phyloP scores from a whole-genome alignment of 2,888 invertebrate genomes.

The Bellardia bayeri region DNA sequence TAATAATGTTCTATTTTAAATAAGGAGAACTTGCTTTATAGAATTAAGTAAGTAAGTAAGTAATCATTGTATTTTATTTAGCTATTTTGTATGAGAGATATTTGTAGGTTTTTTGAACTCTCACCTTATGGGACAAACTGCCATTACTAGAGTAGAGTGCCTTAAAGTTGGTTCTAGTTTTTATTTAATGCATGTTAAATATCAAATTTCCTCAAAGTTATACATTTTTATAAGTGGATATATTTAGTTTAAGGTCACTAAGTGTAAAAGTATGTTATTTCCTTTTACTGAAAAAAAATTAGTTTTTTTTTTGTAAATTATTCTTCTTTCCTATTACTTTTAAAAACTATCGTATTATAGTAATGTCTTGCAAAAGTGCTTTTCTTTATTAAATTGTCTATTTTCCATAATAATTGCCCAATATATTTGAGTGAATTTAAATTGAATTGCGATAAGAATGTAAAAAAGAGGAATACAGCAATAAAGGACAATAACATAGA shows the following conservation, averaged over 20 bases:
- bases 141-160: no score
- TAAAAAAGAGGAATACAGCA: background rate
- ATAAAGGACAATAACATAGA: constrained; percentile 1
- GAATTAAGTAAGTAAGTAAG: no score
- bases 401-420: constrained; percentile 42
- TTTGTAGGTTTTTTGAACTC: no score
- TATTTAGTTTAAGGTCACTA: background rate
- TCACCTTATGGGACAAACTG: no score
- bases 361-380: constrained; percentile 12
- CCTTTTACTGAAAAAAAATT: background rate
- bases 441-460: constrained; percentile 26
- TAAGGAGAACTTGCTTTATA: no score
- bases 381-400: constrained; percentile 36
- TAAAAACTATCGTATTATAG: constrained; percentile 1
- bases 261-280: background rate
- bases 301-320: background rate
- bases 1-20: no score
- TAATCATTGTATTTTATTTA: no score
- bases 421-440: constrained; percentile 46
- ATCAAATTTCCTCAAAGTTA: no score
- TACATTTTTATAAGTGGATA: no score
- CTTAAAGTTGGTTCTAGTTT: no score
- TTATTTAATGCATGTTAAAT: no score
- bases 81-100: no score
- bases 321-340: background rate